phyloP scores from a whole-genome alignment of 2,888 invertebrate species.

The Cantharis lateralis region DNA sequence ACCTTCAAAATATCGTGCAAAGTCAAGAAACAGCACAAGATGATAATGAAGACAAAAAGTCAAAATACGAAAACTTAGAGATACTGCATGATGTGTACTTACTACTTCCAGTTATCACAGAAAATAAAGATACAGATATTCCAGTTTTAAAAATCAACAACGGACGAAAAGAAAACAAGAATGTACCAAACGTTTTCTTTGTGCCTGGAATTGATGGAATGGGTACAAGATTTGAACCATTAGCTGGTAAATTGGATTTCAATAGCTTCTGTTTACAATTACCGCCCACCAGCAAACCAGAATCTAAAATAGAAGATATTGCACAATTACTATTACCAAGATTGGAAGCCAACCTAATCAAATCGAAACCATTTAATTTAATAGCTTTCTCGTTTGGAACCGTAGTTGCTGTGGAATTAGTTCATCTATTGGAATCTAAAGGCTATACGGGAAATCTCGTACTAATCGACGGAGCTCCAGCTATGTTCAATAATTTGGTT shows the following conservation, averaged over 20 bases:
- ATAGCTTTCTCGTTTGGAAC: slow-evolving; percentile 91
- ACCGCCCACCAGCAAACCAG: slow-evolving; percentile 52
- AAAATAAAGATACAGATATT: slow-evolving; percentile 61
- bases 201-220: slow-evolving; percentile 73
- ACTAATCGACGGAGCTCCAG: slow-evolving; percentile 78
- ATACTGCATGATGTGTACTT: slow-evolving; percentile 54
- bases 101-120: slow-evolving; percentile 65
- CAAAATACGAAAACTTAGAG: slow-evolving; percentile 1
- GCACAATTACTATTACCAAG: slow-evolving; percentile 60
- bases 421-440: slow-evolving; percentile 68
- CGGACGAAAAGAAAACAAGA: background rate
- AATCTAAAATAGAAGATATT: slow-evolving; percentile 58
- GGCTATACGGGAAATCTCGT: slow-evolving; percentile 69
- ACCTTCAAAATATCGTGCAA: background rate
- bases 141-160: slow-evolving; percentile 52
- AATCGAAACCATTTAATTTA: slow-evolving; percentile 65
- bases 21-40: slow-evolving; percentile 33
- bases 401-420: slow-evolving; percentile 77
- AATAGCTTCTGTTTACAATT: slow-evolving; percentile 62
- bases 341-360: background rate
- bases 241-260: slow-evolving; percentile 59
- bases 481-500: slow-evolving; percentile 48
- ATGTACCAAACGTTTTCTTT: slow-evolving; percentile 59
- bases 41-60: slow-evolving; percentile 35
- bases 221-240: slow-evolving; percentile 59